Evolutionary conservation across 2,113 vertebrate genomes (phyloP).

Genomic region (Gymnogyps californianus): DNA sequence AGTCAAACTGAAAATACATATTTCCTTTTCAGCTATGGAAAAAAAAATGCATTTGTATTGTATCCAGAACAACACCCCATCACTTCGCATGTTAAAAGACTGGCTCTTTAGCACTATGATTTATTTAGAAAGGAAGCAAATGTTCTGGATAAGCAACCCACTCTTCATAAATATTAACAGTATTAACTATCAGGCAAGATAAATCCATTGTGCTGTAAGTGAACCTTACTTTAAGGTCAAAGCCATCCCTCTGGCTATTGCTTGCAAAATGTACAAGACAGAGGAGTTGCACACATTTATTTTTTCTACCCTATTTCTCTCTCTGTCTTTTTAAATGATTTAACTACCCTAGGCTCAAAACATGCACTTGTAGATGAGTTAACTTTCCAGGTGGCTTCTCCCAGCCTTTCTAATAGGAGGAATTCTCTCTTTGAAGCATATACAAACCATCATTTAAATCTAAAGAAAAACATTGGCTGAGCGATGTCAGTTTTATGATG

Average conservation of each 20-base stretch:
- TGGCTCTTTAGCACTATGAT: not conserved
- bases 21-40: not conserved
- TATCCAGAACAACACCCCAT: not conserved
- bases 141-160: not conserved
- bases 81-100: not conserved
- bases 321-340: not conserved
- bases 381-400: conserved; percentile 42
- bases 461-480: conserved; percentile 46
- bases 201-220: not conserved
- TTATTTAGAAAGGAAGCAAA: conserved; percentile 20
- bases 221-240: not conserved
- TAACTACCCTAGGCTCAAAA: conserved; percentile 17
- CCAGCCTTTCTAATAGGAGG: conserved; percentile 10
- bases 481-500: conserved; percentile 60
- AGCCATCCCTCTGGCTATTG: not conserved
- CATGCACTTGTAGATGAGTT: not conserved
- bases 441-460: conserved; percentile 50
- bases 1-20: not conserved
- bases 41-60: not conserved
- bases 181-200: not conserved
- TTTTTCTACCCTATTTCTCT: conserved; percentile 18
- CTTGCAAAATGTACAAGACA: not conserved
- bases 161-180: conserved; percentile 8
- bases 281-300: not conserved
- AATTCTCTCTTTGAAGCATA: conserved; percentile 42